Percentiles rank a stretch among this genome's conserved stretches.
phyloP scores from a whole-genome alignment of 2,113 vertebrate species.

The Ivindomyrus marchei region DNA sequence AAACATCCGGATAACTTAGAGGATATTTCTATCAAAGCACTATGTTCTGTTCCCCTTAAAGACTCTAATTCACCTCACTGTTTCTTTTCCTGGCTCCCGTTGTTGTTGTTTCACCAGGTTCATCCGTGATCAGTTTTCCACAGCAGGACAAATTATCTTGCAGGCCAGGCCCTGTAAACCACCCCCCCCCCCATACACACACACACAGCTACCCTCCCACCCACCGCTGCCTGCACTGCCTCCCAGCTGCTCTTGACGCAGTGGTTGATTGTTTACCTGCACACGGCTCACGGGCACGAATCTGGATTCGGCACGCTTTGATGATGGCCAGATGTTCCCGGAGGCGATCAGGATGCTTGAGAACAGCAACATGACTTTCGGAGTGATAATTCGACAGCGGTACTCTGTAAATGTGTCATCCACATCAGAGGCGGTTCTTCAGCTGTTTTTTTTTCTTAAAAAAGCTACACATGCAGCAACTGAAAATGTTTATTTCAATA shows the following conservation, averaged over 20 bases:
- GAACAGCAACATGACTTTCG: not conserved
- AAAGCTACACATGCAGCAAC: not conserved
- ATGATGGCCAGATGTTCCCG: constrained; percentile 5
- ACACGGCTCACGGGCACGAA: not conserved
- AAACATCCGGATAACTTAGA: not conserved
- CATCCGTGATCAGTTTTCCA: not conserved
- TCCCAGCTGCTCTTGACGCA: not conserved
- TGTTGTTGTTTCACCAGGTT: not conserved
- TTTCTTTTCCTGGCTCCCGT: not conserved
- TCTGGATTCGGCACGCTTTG: constrained; percentile 4
- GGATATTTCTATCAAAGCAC: not conserved
- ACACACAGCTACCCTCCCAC: not conserved
- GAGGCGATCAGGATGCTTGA: not conserved
- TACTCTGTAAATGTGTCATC: not conserved
- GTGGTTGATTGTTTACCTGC: constrained; percentile 2
- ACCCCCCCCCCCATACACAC: not conserved
- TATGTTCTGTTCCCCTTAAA: not conserved
- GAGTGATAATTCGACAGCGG: not conserved
- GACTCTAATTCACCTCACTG: not conserved
- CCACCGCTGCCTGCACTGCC: not conserved
- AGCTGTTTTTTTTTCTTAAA: not conserved
- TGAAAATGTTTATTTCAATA: not conserved
- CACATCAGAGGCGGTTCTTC: not conserved
- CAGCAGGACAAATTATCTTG: not conserved
- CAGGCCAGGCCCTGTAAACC: not conserved